Evolutionary conservation across 2,797 vertebrate species (phyloP).

Genomic region (Liparis tanakae): DNA sequence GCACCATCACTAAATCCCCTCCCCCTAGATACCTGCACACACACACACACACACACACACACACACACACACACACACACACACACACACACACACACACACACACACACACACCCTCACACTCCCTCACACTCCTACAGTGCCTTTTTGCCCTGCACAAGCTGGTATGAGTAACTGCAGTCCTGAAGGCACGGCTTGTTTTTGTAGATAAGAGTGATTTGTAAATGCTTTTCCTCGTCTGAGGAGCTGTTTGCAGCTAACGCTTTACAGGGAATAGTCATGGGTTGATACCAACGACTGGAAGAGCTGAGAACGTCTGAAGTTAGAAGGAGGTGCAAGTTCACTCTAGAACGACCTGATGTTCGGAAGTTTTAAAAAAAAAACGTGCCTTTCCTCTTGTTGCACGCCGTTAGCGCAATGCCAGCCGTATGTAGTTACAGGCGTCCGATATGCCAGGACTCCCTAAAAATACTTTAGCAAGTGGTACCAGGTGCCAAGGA

Average conservation of each 20-base stretch:
- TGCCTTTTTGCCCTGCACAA: slow-evolving; percentile 42
- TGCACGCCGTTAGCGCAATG: slow-evolving; percentile 18
- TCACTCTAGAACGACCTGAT: slow-evolving; percentile 5
- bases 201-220: slow-evolving; percentile 43
- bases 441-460: slow-evolving; percentile 34
- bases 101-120: background rate
- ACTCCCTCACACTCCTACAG: slow-evolving; percentile 27
- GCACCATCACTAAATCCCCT: slow-evolving; percentile 16
- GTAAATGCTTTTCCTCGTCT: slow-evolving; percentile 25
- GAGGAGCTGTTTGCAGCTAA: slow-evolving; percentile 14
- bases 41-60: slow-evolving; percentile 29
- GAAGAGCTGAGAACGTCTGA: slow-evolving; percentile 1
- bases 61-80: background rate
- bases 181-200: slow-evolving; percentile 45
- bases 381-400: slow-evolving; percentile 32
- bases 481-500: slow-evolving; percentile 51
- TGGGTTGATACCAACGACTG: background rate
- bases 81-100: slow-evolving; percentile 26
- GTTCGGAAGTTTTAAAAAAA: slow-evolving; percentile 22
- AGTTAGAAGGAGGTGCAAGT: slow-evolving; percentile 15
- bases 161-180: slow-evolving; percentile 41
- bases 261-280: background rate
- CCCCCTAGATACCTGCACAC: slow-evolving; percentile 4
- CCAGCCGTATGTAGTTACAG: slow-evolving; percentile 5
- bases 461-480: slow-evolving; percentile 52